These are phyloP conservation scores for Petaurus breviceps DNA, from an alignment of 2,113 vertebrate genomes.

Conservation along the genomic window DNA sequence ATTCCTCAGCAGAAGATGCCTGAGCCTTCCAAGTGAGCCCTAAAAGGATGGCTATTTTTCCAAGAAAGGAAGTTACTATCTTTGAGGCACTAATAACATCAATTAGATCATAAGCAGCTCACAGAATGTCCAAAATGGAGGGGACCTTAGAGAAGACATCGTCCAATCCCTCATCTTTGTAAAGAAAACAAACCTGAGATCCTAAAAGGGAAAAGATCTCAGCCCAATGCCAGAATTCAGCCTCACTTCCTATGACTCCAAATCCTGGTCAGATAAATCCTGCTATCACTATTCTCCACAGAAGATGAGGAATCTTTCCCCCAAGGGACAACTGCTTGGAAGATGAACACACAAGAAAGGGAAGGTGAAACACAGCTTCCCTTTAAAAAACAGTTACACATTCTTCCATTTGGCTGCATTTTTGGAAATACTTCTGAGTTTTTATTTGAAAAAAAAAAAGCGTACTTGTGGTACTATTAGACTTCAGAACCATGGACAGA, in stretches of 20 bases:
- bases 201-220: too few species aligned
- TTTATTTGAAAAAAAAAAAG: constrained; percentile 59
- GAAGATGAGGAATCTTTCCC: constrained; percentile 29
- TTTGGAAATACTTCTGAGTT: constrained; percentile 26
- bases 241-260: too few species aligned
- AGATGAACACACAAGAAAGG: background rate
- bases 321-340: background rate
- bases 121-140: constrained; percentile 1
- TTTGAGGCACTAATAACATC: too few species aligned
- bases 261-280: background rate
- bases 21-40: constrained; percentile 24
- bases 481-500: constrained; percentile 33
- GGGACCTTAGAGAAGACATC: too few species aligned
- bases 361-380: constrained; percentile 42
- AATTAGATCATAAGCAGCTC: background rate
- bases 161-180: too few species aligned
- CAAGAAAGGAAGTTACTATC: constrained; percentile 6
- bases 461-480: constrained; percentile 53
- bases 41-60: constrained; percentile 39
- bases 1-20: constrained; percentile 8
- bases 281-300: background rate
- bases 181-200: too few species aligned
- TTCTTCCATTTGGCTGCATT: constrained; percentile 23
- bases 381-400: constrained; percentile 15
- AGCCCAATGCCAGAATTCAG: too few species aligned